Base-by-base conservation (phyloP, 1,140 invertebrate species). In the Neodiprion pinetum region DNA sequence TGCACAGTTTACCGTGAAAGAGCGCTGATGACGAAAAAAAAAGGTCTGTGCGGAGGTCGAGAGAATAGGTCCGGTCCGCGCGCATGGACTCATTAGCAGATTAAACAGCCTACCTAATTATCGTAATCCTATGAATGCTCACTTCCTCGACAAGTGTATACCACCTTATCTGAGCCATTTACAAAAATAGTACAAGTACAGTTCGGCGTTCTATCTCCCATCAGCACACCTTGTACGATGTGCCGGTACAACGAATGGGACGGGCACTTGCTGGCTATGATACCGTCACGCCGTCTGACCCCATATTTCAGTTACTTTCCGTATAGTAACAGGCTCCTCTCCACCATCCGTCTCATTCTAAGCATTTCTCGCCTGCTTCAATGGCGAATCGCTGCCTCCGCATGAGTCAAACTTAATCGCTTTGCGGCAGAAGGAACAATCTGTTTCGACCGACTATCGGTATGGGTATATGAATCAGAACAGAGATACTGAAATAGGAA, bases 121-220 rank as follows among this genome's bases (percentile, higher is more conserved):
- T 61, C 53, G 67, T 69, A 69, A 69, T 69, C 21, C 7, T 47
- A 69, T 69, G 17, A 69, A 69, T 47, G 67, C 21, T 21, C 67
- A 47, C 23, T 69, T 69, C 67, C 67, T 69, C 67, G 67, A 69
- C 67, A 69, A 69, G 67, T 12, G 40, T 69, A 69, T 14, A 21
- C 67, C 12, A 12, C 21, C 67, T 69, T 69, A 69, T 69, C 67
- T 69, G 11, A 21, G 21, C 14, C 40, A 69, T 69, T 69, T 69
- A 69, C 67, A 11, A 69, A 69, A 69, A 69, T 69, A 69, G 67
- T 69, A 69, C 23, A 69, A 14, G 61, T 47, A 61, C 9, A 23
- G 40, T 69, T 14, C 61, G 61, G 12, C 7, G 10, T 69, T 11
- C 23, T 21, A 23, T 69, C 11, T 69, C 67, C 23, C 67, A 69